phyloP scores from a whole-genome alignment of 2,888 invertebrate genomes.

The Stenolophus ochropezus region DNA sequence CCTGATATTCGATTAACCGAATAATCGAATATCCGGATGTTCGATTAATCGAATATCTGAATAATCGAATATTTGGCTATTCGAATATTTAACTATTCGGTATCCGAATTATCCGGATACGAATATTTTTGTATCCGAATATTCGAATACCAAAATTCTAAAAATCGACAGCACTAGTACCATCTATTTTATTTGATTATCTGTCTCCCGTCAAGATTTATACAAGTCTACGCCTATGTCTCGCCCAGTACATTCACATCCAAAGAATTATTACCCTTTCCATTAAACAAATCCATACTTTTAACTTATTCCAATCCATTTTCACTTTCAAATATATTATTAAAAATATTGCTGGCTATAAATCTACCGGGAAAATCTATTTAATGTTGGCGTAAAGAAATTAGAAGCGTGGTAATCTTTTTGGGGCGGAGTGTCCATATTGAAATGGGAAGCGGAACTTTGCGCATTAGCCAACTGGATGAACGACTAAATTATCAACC shows the following conservation, averaged over 20 bases:
- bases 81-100: too few relatives aligned
- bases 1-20: too few relatives aligned
- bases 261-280: constrained; percentile 29
- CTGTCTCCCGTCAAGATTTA: too few relatives aligned
- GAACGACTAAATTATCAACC: constrained; percentile 68
- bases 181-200: too few relatives aligned
- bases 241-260: constrained; percentile 43
- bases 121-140: too few relatives aligned
- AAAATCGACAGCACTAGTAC: too few relatives aligned
- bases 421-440: constrained; percentile 49
- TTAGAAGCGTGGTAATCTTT: constrained; percentile 9
- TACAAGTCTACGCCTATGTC: too few relatives aligned
- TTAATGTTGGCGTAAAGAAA: not conserved
- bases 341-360: not conserved
- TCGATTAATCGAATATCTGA: too few relatives aligned
- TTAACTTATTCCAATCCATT: not conserved
- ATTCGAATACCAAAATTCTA: too few relatives aligned
- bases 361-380: not conserved
- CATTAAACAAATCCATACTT: not conserved
- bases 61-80: too few relatives aligned
- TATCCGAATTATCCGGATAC: too few relatives aligned
- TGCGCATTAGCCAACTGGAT: constrained; percentile 61
- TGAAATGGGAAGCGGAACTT: constrained; percentile 57
- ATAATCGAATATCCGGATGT: too few relatives aligned
- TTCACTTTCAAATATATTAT: not conserved